Conservation (phyloP, 1,140 invertebrate species). For the Bombus superbus region DNA sequence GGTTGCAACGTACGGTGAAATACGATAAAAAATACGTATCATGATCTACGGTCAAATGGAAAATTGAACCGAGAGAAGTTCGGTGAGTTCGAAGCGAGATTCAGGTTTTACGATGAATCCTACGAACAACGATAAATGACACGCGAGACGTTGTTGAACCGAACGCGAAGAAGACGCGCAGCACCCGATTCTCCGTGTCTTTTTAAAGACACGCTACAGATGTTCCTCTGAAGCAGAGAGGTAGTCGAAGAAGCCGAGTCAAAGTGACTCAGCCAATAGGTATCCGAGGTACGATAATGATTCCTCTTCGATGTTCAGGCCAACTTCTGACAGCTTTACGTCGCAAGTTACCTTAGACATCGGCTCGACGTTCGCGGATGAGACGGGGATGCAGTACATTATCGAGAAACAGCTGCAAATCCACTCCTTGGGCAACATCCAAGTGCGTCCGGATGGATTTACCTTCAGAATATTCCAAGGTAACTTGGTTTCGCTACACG, state of each 20-base stretch:
- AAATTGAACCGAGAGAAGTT: too few species aligned
- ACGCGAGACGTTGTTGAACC: too few species aligned
- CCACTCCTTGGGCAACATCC: conserved; percentile 73
- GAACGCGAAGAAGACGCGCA: too few species aligned
- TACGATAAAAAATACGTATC: too few species aligned
- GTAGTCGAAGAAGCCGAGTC: not conserved
- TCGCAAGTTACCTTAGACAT: conserved; percentile 77
- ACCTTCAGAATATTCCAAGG: conserved; percentile 76
- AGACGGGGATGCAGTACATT: conserved; percentile 68
- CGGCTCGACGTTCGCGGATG: conserved; percentile 73
- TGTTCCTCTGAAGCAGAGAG: not conserved
- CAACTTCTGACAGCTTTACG: conserved; percentile 74
- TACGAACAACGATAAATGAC: too few species aligned
- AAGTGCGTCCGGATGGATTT: conserved; percentile 74
- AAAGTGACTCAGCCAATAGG: not conserved
- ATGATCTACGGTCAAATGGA: too few species aligned
- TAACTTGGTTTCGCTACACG: conserved; percentile 42
- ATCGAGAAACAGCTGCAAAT: conserved; percentile 73
- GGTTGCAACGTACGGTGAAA: too few species aligned
- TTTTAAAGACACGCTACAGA: too few species aligned
- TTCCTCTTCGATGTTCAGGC: conserved; percentile 57
- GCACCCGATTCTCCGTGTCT: too few species aligned
- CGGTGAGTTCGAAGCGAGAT: too few species aligned
- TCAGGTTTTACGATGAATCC: too few species aligned
- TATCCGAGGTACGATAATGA: not conserved